These are phyloP conservation scores for Leucophenga maculata DNA, from an alignment of 2,888 invertebrate species.

Conservation along the genomic window DNA sequence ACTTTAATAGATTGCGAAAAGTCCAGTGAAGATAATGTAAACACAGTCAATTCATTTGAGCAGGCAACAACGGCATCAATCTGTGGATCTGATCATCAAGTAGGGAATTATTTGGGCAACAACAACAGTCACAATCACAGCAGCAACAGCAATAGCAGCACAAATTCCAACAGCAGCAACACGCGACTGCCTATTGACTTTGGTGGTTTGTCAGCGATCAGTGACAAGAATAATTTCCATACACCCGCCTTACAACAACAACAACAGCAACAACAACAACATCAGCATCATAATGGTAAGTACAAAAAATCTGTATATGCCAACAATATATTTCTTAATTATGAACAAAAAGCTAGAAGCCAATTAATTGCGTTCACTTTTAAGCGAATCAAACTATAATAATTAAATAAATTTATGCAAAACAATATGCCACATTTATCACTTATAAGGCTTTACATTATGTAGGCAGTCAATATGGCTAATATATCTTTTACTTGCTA, in stretches of 20 bases:
- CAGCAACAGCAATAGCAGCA: constrained; percentile 43
- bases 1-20: constrained; percentile 65
- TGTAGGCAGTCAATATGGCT: constrained; percentile 6
- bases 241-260: constrained; percentile 57
- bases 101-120: constrained; percentile 63
- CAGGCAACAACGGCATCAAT: constrained; percentile 61
- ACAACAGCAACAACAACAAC: constrained; percentile 20
- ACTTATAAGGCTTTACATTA: background rate
- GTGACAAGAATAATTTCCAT: constrained; percentile 69
- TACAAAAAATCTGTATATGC: constrained; percentile 1
- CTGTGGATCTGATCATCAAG: constrained; percentile 70
- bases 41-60: constrained; percentile 61
- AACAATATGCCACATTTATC: constrained; percentile 8
- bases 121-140: constrained; percentile 51
- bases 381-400: background rate
- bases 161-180: constrained; percentile 46
- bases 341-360: constrained; percentile 40
- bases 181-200: constrained; percentile 59
- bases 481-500: background rate
- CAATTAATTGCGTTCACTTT: constrained; percentile 28
- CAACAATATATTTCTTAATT: constrained; percentile 2
- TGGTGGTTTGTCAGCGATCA: constrained; percentile 51
- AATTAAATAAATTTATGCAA: constrained; percentile 8
- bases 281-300: constrained; percentile 59
- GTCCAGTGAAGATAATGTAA: constrained; percentile 62